phyloP scores from a whole-genome alignment of 2,797 vertebrate species.

The Schizothorax lantsangensis region DNA sequence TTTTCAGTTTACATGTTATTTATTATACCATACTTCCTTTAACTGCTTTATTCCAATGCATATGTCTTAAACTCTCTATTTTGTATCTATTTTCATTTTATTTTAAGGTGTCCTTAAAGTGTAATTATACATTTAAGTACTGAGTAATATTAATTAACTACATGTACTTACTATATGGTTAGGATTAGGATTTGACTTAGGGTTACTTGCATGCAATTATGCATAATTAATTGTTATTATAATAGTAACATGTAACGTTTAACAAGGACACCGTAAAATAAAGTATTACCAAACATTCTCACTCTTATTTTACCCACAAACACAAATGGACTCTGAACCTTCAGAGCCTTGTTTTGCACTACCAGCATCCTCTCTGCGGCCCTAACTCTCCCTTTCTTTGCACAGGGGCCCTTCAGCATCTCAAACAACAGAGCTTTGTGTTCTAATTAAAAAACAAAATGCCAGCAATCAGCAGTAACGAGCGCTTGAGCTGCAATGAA shows the following conservation, averaged over 20 bases:
- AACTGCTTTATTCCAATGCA: not conserved
- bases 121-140: too few relatives aligned
- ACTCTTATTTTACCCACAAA: not conserved
- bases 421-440: constrained; percentile 33
- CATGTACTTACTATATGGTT: not conserved
- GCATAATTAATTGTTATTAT: too few relatives aligned
- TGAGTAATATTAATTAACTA: too few relatives aligned
- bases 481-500: constrained; percentile 6
- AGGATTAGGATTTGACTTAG: not conserved
- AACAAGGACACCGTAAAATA: too few relatives aligned
- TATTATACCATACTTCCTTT: not conserved
- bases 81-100: not conserved
- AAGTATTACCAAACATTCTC: not conserved
- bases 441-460: constrained; percentile 24
- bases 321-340: not conserved
- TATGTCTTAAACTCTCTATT: not conserved
- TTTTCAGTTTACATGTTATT: not conserved
- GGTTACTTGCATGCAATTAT: not conserved
- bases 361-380: not conserved
- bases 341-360: not conserved
- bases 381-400: not conserved
- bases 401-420: constrained; percentile 7
- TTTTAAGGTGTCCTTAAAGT: too few relatives aligned
- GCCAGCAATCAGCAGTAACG: constrained; percentile 22
- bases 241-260: too few relatives aligned